These are phyloP conservation scores for Zophobas atratus DNA, from an alignment of 1,140 invertebrate genomes.

Conservation along the genomic window DNA sequence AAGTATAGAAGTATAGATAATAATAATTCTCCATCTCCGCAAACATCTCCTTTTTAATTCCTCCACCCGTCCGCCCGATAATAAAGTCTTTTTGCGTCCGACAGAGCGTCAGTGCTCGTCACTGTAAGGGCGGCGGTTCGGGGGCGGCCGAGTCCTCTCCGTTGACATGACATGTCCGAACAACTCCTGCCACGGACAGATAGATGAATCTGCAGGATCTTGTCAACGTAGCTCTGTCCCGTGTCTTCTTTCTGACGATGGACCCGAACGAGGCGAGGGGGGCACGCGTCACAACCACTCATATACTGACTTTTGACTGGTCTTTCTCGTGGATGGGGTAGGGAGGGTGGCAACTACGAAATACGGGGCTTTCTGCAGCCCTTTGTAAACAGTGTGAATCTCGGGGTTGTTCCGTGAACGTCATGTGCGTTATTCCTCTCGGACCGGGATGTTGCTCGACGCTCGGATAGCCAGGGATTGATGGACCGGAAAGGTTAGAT, in stretches of 20 bases:
- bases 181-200: constrained; percentile 60
- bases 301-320: constrained; percentile 62
- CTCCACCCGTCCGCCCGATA: background rate
- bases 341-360: constrained; percentile 55
- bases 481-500: constrained; percentile 19
- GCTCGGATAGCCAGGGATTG: background rate
- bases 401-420: constrained; percentile 32
- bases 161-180: constrained; percentile 59
- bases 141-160: constrained; percentile 11
- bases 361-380: constrained; percentile 39
- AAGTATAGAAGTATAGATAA: too few relatives aligned
- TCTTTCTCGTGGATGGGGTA: constrained; percentile 46
- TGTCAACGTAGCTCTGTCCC: constrained; percentile 56
- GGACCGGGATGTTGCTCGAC: background rate
- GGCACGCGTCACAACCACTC: constrained; percentile 59
- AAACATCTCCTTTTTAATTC: background rate
- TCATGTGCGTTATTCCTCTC: constrained; percentile 15
- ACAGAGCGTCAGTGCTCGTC: constrained; percentile 38
- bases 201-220: constrained; percentile 61
- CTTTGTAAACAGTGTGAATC: constrained; percentile 39
- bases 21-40: too few relatives aligned
- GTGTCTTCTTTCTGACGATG: constrained; percentile 53
- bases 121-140: constrained; percentile 14
- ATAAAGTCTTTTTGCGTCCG: constrained; percentile 41
- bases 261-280: constrained; percentile 49